Evolutionary conservation across 2,888 invertebrate species (phyloP).

Genomic region (Antheraea assamensis): DNA sequence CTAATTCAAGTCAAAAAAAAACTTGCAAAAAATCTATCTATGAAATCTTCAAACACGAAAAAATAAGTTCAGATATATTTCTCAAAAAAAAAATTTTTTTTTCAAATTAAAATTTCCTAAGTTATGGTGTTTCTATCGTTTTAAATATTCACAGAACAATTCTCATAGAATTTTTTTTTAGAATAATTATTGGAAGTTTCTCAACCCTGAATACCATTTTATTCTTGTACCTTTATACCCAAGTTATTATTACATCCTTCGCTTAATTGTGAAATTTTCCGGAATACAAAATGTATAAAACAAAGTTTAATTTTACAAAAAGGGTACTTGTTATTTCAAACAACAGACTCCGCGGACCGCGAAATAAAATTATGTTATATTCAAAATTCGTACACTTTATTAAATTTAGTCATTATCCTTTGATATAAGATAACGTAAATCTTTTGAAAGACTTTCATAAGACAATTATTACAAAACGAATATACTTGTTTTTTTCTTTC

Average conservation of each 20-base stretch:
- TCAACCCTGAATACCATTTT: neutral
- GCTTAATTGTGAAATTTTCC: conserved; percentile 9
- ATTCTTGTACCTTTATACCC: neutral
- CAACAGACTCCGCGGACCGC: conserved; percentile 10
- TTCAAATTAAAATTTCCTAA: neutral
- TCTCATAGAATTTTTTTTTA: neutral
- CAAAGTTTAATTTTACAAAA: conserved; percentile 24
- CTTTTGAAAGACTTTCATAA: conserved; percentile 18
- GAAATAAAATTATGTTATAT: conserved; percentile 32
- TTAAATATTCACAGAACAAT: neutral
- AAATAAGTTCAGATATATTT: too few species aligned
- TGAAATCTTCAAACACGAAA: too few species aligned
- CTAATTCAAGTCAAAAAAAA: too few species aligned
- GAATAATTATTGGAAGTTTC: neutral
- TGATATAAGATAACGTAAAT: conserved; percentile 33
- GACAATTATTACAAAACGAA: conserved; percentile 3
- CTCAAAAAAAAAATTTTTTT: too few species aligned
- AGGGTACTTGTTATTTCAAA: conserved; percentile 20
- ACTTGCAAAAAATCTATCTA: too few species aligned
- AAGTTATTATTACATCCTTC: conserved; percentile 5
- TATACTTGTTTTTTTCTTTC: neutral
- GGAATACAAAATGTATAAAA: conserved; percentile 17
- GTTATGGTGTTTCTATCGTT: neutral
- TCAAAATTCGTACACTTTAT: conserved; percentile 31
- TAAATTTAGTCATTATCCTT: conserved; percentile 45